A percentile compares a stretch with the other conserved stretches of the same genome.
phyloP scores from a whole-genome alignment of 2,113 vertebrate species.

The Paramormyrops kingsleyae region DNA sequence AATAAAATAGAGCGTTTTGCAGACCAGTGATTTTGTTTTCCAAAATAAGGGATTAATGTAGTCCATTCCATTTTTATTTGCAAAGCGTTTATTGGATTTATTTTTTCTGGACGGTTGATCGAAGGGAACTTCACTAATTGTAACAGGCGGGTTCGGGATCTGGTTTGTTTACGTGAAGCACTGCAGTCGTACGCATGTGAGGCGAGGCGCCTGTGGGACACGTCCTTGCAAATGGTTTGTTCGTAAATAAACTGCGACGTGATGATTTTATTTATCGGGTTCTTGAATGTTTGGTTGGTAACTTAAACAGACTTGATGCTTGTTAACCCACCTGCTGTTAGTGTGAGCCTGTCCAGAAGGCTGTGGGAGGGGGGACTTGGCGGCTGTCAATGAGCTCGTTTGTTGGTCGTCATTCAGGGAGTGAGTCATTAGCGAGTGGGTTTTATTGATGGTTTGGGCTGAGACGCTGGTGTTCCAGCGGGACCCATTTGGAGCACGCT shows the following conservation, averaged over 20 bases:
- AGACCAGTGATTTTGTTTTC: neutral
- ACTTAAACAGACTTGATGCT: neutral
- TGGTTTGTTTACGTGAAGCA: neutral
- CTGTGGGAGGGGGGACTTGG: neutral
- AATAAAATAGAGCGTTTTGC: neutral
- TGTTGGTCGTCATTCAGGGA: neutral
- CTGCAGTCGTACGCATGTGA: neutral
- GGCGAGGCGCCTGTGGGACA: neutral
- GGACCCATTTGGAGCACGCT: conserved; percentile 39
- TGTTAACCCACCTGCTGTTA: neutral
- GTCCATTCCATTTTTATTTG: neutral
- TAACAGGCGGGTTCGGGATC: neutral
- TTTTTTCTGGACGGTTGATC: neutral
- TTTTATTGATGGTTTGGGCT: conserved; percentile 41
- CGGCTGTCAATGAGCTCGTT: conserved; percentile 6
- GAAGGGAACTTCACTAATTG: neutral
- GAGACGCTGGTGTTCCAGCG: conserved; percentile 30
- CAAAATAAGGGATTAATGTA: neutral
- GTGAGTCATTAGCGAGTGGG: conserved; percentile 41
- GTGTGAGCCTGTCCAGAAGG: neutral
- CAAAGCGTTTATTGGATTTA: neutral
- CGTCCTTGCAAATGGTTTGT: neutral
- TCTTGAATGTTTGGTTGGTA: neutral
- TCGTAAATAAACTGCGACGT: neutral
- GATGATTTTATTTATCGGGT: neutral